These are phyloP conservation scores for Megalops atlanticus DNA, from an alignment of 2,113 vertebrate genomes.

Conservation along the genomic window DNA sequence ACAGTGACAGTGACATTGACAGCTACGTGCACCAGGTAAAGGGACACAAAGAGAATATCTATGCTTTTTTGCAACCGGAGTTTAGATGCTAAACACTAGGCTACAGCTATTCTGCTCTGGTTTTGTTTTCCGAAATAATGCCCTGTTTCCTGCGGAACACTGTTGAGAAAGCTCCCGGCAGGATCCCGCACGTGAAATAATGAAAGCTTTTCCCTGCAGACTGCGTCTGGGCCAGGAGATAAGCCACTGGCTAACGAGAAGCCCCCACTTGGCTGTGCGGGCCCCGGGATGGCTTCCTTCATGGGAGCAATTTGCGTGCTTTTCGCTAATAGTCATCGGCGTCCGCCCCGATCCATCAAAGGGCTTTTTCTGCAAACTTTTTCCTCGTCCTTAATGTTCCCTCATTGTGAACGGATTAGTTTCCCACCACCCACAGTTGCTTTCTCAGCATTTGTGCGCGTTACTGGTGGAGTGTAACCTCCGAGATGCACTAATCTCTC, in stretches of 20 bases:
- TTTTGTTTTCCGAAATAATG: background rate
- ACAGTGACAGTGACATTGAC: no score
- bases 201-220: background rate
- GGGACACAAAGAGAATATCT: background rate
- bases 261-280: background rate
- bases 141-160: background rate
- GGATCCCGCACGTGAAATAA: background rate
- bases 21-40: background rate
- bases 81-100: background rate
- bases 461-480: background rate
- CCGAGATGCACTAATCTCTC: background rate
- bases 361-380: background rate
- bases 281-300: background rate
- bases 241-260: background rate
- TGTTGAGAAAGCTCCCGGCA: background rate
- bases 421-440: background rate
- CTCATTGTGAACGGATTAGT: background rate
- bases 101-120: background rate
- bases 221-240: background rate
- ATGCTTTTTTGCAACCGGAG: background rate
- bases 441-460: background rate
- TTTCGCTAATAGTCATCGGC: background rate
- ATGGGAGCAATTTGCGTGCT: background rate
- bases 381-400: background rate
- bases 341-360: background rate